Base-by-base conservation (phyloP, 2,888 invertebrate genomes). In the Junonia oenone region DNA sequence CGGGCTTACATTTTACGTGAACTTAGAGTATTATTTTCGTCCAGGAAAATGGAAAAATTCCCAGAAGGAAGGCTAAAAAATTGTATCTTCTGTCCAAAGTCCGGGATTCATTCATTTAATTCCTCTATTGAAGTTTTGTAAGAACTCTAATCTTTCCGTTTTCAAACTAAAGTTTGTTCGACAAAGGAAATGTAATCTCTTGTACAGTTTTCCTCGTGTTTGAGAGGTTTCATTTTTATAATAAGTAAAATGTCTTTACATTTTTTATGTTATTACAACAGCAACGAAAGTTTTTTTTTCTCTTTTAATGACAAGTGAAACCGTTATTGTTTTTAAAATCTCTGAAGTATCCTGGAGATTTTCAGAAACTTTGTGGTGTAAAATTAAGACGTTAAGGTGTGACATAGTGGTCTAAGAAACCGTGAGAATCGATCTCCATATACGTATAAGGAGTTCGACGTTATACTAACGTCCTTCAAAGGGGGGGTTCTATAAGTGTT, bases 111-210 rank as follows among this genome's bases (percentile, higher is more conserved):
- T 33, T 33, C n/a, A 43, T 51, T 37, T 37, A 37, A 37, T 37
- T 15, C 37, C 29, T 38, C 43, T 43, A 51, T 31, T 43, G 43
- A 43, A 51, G 51, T 31, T 33, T 33, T n/a, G 31, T 33, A 13
- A 40, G 31, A 31, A 43, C 31, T 33, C 31, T 33, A 33, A 33
- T 43, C 40, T 51, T 51, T 51, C 31, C 19, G 40, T 51, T 43
- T 29, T 51, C 31, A 31, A 31, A 29, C 43, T 6, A 6, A 51
- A 51, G 43, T 43, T 51, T 40, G 40, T 50, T 40, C 40, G 17
- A 51, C 43, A 19, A 14, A 8, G 9, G 27, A 19, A 19, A 33
- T n/a, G 29, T 31, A 11, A 31, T 31, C 31, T 31, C 11, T n/a
- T n/a, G 31, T 33, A n/a, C 11, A 33, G 11, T 33, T 4, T 33